Evolutionary conservation across 2,797 vertebrate genomes (phyloP).

Genomic region (Margarornis squamiger): DNA sequence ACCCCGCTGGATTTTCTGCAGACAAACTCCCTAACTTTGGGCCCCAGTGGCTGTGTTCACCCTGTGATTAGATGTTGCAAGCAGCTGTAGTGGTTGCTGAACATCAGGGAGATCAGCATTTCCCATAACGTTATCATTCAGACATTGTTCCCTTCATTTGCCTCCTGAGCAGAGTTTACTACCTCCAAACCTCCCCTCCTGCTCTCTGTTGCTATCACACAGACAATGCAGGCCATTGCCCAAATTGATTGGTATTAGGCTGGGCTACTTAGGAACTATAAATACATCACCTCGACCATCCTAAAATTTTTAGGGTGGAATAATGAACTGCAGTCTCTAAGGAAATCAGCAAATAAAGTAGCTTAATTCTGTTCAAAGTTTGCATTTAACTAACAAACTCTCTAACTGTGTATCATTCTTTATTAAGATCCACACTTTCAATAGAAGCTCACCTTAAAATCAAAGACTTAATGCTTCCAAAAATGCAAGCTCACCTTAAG

Average conservation of each 20-base stretch:
- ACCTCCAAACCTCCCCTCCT: neutral
- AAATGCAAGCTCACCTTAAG: neutral
- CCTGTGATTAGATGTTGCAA: neutral
- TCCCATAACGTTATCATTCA: neutral
- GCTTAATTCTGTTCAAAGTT: neutral
- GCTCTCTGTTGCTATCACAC: neutral
- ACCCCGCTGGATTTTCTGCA: fast-evolving
- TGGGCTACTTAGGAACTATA: neutral
- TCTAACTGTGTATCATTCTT: neutral
- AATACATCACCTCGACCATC: neutral
- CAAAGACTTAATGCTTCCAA: neutral
- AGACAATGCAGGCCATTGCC: neutral
- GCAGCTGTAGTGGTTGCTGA: neutral
- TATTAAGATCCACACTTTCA: neutral
- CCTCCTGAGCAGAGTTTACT: neutral
- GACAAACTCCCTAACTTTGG: neutral
- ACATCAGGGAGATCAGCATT: neutral
- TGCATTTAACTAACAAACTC: neutral
- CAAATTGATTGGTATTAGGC: neutral
- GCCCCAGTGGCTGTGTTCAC: neutral
- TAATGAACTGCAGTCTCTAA: neutral
- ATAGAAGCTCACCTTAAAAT: neutral
- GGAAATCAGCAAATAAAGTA: neutral
- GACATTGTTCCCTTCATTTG: neutral
- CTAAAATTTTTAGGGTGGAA: neutral